These are phyloP conservation scores for Bothrops alternatus DNA, from an alignment of 2,797 vertebrate species.

Conservation along the genomic window DNA sequence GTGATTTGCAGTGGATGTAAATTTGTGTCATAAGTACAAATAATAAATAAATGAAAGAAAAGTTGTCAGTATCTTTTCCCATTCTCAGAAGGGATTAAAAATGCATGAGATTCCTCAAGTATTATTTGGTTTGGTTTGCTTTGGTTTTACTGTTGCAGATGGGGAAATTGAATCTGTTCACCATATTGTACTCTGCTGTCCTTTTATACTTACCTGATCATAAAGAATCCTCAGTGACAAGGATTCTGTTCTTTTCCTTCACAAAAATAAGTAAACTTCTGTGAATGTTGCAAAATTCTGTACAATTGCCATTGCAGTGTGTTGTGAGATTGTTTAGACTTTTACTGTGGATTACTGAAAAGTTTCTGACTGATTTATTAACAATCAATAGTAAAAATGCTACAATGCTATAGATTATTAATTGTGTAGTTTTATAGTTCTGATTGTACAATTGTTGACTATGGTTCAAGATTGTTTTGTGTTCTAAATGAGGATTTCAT, in stretches of 20 bases:
- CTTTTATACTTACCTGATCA: not conserved
- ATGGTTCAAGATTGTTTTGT: not conserved
- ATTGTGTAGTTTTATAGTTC: not conserved
- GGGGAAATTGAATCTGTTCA: not conserved
- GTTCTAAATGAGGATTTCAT: not conserved
- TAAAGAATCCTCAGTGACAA: not conserved
- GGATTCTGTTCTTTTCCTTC: too few species aligned
- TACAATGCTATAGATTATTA: not conserved
- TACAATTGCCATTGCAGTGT: too few species aligned
- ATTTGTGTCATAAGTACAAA: not conserved
- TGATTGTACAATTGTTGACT: not conserved
- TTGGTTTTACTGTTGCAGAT: not conserved
- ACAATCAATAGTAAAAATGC: not conserved
- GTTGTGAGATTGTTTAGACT: too few species aligned
- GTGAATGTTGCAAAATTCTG: too few species aligned
- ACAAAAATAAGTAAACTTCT: too few species aligned
- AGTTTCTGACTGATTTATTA: too few species aligned
- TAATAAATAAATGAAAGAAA: not conserved
- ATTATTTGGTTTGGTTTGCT: not conserved
- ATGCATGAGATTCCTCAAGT: not conserved
- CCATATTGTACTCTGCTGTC: not conserved
- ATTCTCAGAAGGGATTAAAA: not conserved
- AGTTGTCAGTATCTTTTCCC: not conserved
- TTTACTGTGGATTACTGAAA: too few species aligned
- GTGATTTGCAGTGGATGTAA: not conserved